These are phyloP conservation scores for Otis tarda DNA, from an alignment of 2,113 vertebrate species.

Conservation along the genomic window DNA sequence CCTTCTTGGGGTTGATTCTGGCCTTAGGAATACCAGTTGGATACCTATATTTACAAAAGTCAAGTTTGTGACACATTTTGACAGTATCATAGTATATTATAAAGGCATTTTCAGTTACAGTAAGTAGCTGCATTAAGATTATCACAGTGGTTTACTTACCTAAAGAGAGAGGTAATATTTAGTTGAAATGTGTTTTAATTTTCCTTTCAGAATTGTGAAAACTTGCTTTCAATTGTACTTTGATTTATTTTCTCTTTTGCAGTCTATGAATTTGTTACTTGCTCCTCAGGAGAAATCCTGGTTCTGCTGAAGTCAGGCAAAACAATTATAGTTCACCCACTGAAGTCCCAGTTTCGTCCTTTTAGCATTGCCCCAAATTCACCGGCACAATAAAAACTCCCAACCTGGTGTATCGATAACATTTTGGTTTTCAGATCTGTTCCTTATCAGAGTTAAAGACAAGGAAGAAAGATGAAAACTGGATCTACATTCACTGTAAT, in stretches of 20 bases:
- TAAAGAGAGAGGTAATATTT: not conserved
- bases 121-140: not conserved
- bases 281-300: not conserved
- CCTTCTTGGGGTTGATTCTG: not conserved
- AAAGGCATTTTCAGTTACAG: not conserved
- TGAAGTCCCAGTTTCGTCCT: not conserved
- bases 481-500: not conserved
- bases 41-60: not conserved
- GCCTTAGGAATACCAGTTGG: not conserved
- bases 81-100: not conserved
- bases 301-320: not conserved
- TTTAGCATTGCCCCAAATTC: not conserved
- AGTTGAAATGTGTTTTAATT: not conserved
- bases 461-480: not conserved
- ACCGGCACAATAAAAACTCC: not conserved
- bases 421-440: not conserved
- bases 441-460: not conserved
- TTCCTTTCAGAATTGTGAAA: not conserved
- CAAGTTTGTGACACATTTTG: not conserved
- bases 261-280: not conserved
- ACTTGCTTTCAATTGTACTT: not conserved
- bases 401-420: not conserved
- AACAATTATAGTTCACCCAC: not conserved
- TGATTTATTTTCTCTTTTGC: not conserved
- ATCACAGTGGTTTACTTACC: not conserved